Conservation (phyloP, 2,888 invertebrate genomes). For the Caenorhabditis sinica region DNA sequence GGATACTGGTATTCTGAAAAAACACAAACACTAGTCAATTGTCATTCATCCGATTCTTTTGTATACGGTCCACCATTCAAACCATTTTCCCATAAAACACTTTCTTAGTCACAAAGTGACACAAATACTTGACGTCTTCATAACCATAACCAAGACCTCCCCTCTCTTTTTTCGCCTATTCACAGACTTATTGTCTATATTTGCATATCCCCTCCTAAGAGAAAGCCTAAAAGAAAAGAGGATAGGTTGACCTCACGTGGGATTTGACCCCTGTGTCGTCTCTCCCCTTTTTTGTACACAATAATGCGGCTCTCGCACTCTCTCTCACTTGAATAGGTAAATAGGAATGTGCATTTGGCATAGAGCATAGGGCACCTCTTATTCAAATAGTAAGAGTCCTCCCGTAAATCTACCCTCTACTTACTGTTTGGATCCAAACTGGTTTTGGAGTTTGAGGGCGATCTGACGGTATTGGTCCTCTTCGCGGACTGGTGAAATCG, state of each 20-base stretch:
- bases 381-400: slow-evolving; percentile 55
- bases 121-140: slow-evolving; percentile 68
- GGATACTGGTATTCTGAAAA: slow-evolving; percentile 80
- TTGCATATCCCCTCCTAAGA: slow-evolving; percentile 57
- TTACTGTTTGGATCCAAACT: slow-evolving; percentile 78
- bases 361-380: slow-evolving; percentile 20
- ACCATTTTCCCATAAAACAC: slow-evolving; percentile 44
- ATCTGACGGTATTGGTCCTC: slow-evolving; percentile 81
- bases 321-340: slow-evolving; percentile 56
- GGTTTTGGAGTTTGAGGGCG: slow-evolving; percentile 80
- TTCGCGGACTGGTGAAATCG: slow-evolving; percentile 80
- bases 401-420: slow-evolving; percentile 35
- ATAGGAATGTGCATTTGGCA: slow-evolving; percentile 55
- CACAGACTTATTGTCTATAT: slow-evolving; percentile 47
- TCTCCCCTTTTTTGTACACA: slow-evolving; percentile 42
- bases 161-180: slow-evolving; percentile 16
- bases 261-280: slow-evolving; percentile 49
- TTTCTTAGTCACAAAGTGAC: slow-evolving; percentile 26
- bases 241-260: slow-evolving; percentile 59
- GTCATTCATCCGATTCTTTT: slow-evolving; percentile 27
- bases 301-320: slow-evolving; percentile 39
- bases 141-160: slow-evolving; percentile 50
- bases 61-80: slow-evolving; percentile 11
- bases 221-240: slow-evolving; percentile 31
- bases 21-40: slow-evolving; percentile 24